Evolutionary conservation across 2,113 vertebrate species (phyloP).

Genomic region (Amphiprion ocellaris): DNA sequence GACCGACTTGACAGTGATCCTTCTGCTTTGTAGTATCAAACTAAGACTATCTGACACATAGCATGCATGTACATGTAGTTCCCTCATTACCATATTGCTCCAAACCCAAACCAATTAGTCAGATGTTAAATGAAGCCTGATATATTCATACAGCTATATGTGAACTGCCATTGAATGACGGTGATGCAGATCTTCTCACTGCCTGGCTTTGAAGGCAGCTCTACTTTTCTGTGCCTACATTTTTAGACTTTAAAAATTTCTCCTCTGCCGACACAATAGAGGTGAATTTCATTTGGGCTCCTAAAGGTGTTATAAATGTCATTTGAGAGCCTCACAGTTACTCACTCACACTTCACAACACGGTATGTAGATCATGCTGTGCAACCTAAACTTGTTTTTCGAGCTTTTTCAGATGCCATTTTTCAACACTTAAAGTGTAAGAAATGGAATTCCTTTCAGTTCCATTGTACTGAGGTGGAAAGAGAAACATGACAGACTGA

Average conservation of each 20-base stretch:
- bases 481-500: neutral
- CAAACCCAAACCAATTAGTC: constrained; percentile 27
- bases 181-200: neutral
- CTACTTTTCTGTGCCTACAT: neutral
- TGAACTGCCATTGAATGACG: neutral
- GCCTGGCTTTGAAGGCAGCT: neutral
- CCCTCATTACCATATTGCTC: constrained; percentile 6
- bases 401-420: neutral
- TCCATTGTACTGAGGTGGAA: neutral
- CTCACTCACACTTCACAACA: neutral
- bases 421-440: neutral
- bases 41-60: neutral
- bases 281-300: neutral
- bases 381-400: neutral
- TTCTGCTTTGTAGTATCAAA: neutral
- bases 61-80: neutral
- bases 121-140: constrained; percentile 1
- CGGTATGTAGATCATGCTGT: neutral
- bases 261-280: neutral
- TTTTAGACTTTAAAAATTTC: neutral
- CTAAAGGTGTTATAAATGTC: neutral
- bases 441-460: neutral
- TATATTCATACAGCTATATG: neutral
- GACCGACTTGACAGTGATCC: neutral
- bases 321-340: neutral